Conservation (phyloP, 2,888 invertebrate species). For the Chrysotoxum bicinctum region DNA sequence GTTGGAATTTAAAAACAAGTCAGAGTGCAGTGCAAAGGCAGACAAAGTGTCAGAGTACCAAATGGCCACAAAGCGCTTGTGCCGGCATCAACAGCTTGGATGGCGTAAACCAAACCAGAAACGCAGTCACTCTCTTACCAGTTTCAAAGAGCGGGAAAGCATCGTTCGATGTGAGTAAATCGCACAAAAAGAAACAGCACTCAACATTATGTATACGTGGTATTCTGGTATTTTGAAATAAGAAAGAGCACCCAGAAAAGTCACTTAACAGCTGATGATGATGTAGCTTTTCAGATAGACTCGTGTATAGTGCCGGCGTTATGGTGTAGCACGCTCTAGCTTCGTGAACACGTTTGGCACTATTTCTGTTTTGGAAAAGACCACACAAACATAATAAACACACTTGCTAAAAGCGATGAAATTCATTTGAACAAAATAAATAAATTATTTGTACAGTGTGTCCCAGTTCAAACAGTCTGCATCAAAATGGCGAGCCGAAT, state of each 20-base stretch:
- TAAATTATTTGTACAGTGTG: constrained; percentile 1
- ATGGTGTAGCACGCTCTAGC: constrained; percentile 37
- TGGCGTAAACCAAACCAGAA: neutral
- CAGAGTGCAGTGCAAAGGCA: neutral
- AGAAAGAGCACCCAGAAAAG: constrained; percentile 39
- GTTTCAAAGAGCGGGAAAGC: constrained; percentile 44
- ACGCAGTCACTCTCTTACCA: constrained; percentile 17
- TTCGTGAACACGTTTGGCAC: constrained; percentile 52
- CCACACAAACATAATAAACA: neutral
- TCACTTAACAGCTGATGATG: constrained; percentile 57
- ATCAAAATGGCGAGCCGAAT: neutral
- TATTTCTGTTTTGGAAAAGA: constrained; percentile 5
- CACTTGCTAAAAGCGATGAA: constrained; percentile 26
- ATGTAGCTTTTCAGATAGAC: constrained; percentile 1
- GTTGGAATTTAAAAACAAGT: neutral
- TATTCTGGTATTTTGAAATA: constrained; percentile 12
- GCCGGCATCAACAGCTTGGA: neutral
- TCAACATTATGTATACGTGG: constrained; percentile 8
- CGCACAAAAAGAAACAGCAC: neutral
- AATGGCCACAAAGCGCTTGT: constrained; percentile 7
- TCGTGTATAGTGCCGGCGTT: neutral
- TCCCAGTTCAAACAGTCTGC: neutral
- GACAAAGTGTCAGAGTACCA: neutral
- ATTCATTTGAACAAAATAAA: neutral
- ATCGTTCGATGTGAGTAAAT: constrained; percentile 51